These are phyloP conservation scores for Chaetodon trifasciatus DNA, from an alignment of 2,797 vertebrate genomes.

Conservation along the genomic window DNA sequence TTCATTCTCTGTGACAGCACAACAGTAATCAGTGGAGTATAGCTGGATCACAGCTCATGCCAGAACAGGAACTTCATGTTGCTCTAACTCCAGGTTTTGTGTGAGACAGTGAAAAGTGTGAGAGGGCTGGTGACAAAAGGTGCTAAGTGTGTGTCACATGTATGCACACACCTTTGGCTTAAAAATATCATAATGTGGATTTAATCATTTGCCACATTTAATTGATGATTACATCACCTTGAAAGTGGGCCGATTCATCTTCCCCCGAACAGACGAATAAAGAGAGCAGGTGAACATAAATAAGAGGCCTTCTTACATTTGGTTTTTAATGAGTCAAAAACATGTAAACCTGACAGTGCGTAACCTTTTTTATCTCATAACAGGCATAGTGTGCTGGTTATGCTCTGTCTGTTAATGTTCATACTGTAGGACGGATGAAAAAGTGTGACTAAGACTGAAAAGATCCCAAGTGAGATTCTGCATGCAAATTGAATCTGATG, in stretches of 20 bases:
- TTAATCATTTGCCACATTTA: neutral
- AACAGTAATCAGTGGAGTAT: neutral
- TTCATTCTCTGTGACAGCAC: neutral
- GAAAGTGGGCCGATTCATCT: neutral
- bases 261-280: neutral
- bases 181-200: neutral
- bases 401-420: neutral
- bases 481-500: neutral
- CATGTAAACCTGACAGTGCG: neutral
- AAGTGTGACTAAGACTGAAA: neutral
- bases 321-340: neutral
- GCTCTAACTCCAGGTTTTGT: neutral
- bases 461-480: neutral
- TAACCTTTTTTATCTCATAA: neutral
- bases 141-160: neutral
- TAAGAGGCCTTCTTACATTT: neutral
- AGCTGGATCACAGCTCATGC: neutral
- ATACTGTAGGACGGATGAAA: neutral
- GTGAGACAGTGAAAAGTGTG: neutral
- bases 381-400: neutral
- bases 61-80: neutral
- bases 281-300: neutral
- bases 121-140: neutral
- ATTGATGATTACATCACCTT: neutral
- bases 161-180: neutral